Evolutionary conservation across 2,888 invertebrate species (phyloP), one percentile per base, ranked within the genome.

Genomic region (Phyto melanocephala): DNA sequence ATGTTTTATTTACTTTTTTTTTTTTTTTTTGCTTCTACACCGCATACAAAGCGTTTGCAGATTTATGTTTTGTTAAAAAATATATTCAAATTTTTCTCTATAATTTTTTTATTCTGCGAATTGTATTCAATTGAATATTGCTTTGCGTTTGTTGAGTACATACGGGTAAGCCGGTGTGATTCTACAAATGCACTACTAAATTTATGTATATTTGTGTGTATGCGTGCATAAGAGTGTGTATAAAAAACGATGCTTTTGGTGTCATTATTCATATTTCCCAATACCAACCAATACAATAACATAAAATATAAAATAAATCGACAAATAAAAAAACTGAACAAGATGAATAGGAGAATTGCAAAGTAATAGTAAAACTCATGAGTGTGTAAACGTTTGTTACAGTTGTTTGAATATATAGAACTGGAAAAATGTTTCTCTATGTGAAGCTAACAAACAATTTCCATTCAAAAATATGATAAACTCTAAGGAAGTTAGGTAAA

Each of bases 221-320:
- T 33, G 13, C 62, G 22, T 60, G 33, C 47, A 45, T 54, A 52
- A 28, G 60, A 47, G 45, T 54, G 62, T 62, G 62, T 68, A 62
- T 75, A 75, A 71, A 76, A 80, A 80, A 80, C 83, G 79, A 68
- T 68, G 80, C 72, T 78, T 52, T 75, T 78, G 78, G 74, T 78
- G 71, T 80, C 83, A 83, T 83, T 83, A 83, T 78, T 83, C 80
- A 83, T 75, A 67, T 71, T 79, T 60, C 35, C 40, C 74, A 62
- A 71, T 68, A 76, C 65, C 52, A 62, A 62, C 42, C 68, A 74
- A 65, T 65, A 67, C 58, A 82, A 62, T 50, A 70, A 37, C 33
- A 60, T 20, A 6, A 76, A 17, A 47, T 56, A 76, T 52, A 42
- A 60, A 28, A 54, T 45, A 35, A 50, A 28, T 5, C 6, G 3